These are phyloP conservation scores for Bambusicola thoracicus DNA, from an alignment of 2,113 vertebrate genomes.

Conservation along the genomic window DNA sequence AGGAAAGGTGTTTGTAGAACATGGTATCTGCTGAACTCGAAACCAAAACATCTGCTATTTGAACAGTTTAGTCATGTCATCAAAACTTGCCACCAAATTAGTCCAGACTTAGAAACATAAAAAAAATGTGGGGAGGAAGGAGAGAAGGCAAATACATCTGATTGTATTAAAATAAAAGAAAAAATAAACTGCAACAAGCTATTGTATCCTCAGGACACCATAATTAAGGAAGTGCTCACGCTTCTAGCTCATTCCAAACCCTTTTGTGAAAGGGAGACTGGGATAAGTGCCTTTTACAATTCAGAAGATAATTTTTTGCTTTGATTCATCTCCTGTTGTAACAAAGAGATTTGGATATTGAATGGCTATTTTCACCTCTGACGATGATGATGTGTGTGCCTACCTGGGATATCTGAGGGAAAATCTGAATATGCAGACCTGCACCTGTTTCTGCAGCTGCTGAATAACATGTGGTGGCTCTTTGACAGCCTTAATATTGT, in stretches of 20 bases:
- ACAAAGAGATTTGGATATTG: background rate
- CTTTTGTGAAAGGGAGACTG: background rate
- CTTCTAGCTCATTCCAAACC: background rate
- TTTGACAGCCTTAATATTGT: slow-evolving; percentile 6
- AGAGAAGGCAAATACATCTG: background rate
- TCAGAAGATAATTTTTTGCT: background rate
- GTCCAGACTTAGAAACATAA: background rate
- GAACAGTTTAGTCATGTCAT: background rate
- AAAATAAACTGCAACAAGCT: background rate
- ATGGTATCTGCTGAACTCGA: background rate
- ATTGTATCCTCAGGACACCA: background rate
- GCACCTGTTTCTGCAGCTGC: slow-evolving; percentile 61
- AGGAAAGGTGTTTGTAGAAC: background rate
- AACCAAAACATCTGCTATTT: background rate
- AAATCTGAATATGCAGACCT: background rate
- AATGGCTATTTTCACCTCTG: background rate
- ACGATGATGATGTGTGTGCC: background rate
- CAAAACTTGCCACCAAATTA: background rate
- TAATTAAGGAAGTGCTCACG: background rate
- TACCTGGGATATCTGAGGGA: background rate
- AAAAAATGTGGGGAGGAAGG: background rate
- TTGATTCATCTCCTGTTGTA: background rate
- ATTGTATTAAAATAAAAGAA: background rate
- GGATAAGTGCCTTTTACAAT: background rate
- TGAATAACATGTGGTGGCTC: background rate